Evolutionary conservation across 2,113 vertebrate genomes (phyloP).

Genomic region (Paracanthobrama guichenoti): DNA sequence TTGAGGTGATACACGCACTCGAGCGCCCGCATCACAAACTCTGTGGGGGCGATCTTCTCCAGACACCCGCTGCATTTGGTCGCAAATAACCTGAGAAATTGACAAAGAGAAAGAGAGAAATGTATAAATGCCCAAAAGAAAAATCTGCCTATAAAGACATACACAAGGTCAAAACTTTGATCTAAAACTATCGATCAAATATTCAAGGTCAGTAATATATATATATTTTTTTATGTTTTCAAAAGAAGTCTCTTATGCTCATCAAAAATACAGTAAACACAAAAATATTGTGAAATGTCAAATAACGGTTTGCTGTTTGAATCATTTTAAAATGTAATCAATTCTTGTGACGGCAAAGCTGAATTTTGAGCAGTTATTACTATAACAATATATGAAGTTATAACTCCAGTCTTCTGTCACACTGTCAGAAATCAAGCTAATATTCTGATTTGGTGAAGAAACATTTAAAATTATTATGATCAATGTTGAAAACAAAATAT

Average conservation of each 20-base stretch:
- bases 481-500: background rate
- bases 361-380: background rate
- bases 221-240: background rate
- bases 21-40: conserved; percentile 98
- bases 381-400: background rate
- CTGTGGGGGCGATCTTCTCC: conserved; percentile 96
- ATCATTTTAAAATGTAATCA: background rate
- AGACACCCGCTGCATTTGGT: conserved; percentile 98
- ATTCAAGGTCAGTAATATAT: background rate
- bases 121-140: background rate
- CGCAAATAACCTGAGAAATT: conserved; percentile 84
- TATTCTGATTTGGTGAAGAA: background rate
- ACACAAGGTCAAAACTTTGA: background rate
- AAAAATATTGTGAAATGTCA: background rate
- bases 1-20: conserved; percentile 97
- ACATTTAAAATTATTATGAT: background rate
- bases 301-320: background rate
- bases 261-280: background rate
- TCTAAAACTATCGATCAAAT: background rate
- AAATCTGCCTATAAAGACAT: background rate
- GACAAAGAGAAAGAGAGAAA: background rate
- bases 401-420: background rate
- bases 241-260: too few species aligned
- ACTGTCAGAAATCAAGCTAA: background rate
- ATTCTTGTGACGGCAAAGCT: background rate